Percentiles rank a stretch among this genome's conserved stretches.
phyloP scores from a whole-genome alignment of 2,797 vertebrate genomes.

The Sciaenops ocellatus region DNA sequence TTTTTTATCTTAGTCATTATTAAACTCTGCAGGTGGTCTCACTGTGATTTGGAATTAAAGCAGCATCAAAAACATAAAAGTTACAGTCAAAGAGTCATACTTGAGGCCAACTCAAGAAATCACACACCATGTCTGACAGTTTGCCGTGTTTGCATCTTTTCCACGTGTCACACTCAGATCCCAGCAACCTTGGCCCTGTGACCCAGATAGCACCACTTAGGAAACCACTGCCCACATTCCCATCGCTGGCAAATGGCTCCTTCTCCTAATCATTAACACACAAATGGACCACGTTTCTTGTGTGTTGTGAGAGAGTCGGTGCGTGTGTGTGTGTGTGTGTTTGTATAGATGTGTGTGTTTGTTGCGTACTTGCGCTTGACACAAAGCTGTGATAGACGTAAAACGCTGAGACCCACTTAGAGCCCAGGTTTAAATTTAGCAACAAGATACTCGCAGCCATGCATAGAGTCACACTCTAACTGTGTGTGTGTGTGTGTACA shows the following conservation, averaged over 20 bases:
- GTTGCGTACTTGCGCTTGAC: slow-evolving; percentile 46
- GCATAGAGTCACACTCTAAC: slow-evolving; percentile 4
- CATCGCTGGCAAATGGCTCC: slow-evolving; percentile 69
- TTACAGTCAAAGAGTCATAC: neutral
- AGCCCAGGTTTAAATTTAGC: slow-evolving; percentile 71
- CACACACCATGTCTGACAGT: neutral
- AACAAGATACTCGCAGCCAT: slow-evolving; percentile 38
- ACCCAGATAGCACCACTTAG: slow-evolving; percentile 78
- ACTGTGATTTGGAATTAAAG: neutral
- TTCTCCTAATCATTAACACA: slow-evolving; percentile 83
- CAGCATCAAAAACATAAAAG: neutral
- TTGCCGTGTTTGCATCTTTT: slow-evolving; percentile 59
- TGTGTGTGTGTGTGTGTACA: slow-evolving; percentile 12
- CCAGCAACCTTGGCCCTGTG: slow-evolving; percentile 72
- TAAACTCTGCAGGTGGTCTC: neutral
- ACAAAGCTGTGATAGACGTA: slow-evolving; percentile 57
- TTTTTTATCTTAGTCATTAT: neutral
- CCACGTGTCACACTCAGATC: slow-evolving; percentile 50
- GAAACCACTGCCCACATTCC: slow-evolving; percentile 77
- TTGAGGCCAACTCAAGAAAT: no score
- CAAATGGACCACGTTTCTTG: slow-evolving; percentile 65
- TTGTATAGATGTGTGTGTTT: neutral
- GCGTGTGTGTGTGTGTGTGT: slow-evolving; percentile 7
- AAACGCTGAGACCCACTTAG: slow-evolving; percentile 69
- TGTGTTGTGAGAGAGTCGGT: slow-evolving; percentile 12